Base-by-base conservation (phyloP, 1,140 invertebrate species). In the Pristionchus pacificus region DNA sequence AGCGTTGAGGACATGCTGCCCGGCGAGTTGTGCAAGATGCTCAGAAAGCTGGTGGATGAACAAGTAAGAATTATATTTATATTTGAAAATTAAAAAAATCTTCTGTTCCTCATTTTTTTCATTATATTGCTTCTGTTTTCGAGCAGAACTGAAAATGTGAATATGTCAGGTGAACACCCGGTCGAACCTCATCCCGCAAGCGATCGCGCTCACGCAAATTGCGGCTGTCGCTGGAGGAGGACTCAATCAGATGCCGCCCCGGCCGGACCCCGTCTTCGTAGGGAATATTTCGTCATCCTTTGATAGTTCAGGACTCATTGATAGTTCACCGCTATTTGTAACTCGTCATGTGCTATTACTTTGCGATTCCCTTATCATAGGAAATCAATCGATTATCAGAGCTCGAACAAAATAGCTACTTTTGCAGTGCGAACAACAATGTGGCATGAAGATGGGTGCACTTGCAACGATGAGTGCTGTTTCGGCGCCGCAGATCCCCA, bases 201-300 rank as follows among this genome's bases (percentile, higher is more conserved):
- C 70, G 13, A 77, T 82, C 60, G 65, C 80, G 27, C 72, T 82
- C n/a, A 72, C 63, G 19, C 78, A 84, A 66, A 74, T 82, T 33
- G 55, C 83, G 19, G 57, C 57, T 3, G 30, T 75, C 6, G 62
- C 61, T 59, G 71, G 71, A 63, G 65, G 65, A 68, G 71, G 6
- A 49, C 6, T 49, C 38, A 10, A 6, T 19, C 6, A 6, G 6
- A 10, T 19, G 6, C 38, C 38, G 19, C 38, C 38, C 6, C 6
- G 38, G 19, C 38, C 38, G 19, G 19, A 49, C 19, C 38, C 38
- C 38, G 38, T 10, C 6, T 49, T 49, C 38, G 38, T 49, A 49
- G 19, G 38, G n/a, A n/a, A n/a, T n/a, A n/a, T n/a, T n/a, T n/a
- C n/a, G n/a, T n/a, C n/a, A n/a, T n/a, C n/a, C n/a, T n/a, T n/a